These are phyloP conservation scores for Perccottus glenii DNA, from an alignment of 2,113 vertebrate genomes.

Conservation along the genomic window DNA sequence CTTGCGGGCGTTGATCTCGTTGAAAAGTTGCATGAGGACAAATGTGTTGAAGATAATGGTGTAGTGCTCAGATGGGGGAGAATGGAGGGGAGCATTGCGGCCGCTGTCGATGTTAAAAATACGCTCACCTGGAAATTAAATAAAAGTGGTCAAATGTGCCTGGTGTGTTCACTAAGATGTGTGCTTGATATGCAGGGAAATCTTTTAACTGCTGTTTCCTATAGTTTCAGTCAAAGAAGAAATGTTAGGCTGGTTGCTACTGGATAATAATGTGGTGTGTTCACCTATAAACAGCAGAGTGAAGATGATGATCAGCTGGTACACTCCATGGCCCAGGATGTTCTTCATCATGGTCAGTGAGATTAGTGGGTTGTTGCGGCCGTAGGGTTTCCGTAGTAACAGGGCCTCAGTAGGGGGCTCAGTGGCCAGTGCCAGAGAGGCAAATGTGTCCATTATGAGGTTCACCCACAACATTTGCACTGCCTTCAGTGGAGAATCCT, in stretches of 20 bases:
- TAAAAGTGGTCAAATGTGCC: neutral
- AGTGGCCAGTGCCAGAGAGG: conserved; percentile 89
- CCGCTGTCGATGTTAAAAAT: conserved; percentile 91
- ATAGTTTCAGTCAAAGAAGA: no score
- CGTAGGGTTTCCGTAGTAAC: conserved; percentile 89
- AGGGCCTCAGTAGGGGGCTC: conserved; percentile 89
- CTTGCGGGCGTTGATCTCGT: conserved; percentile 87
- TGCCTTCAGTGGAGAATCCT: conserved; percentile 93
- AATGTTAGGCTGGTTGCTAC: conserved; percentile 7
- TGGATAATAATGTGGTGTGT: neutral
- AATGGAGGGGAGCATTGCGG: conserved; percentile 86
- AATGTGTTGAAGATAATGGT: conserved; percentile 86
- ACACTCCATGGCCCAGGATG: conserved; percentile 88
- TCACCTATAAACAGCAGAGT: conserved; percentile 88
- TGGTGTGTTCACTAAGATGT: neutral
- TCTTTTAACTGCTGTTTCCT: no score
- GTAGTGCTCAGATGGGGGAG: conserved; percentile 88
- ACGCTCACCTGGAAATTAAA: conserved; percentile 80
- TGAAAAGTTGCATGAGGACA: conserved; percentile 88
- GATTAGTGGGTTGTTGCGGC: conserved; percentile 91
- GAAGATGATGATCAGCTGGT: conserved; percentile 92
- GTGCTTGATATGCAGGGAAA: neutral
- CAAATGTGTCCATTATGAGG: conserved; percentile 93
- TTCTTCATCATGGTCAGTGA: conserved; percentile 96
- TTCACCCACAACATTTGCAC: conserved; percentile 96